Conservation (phyloP, 2,888 invertebrate genomes). For the Chorisops tibialis region DNA sequence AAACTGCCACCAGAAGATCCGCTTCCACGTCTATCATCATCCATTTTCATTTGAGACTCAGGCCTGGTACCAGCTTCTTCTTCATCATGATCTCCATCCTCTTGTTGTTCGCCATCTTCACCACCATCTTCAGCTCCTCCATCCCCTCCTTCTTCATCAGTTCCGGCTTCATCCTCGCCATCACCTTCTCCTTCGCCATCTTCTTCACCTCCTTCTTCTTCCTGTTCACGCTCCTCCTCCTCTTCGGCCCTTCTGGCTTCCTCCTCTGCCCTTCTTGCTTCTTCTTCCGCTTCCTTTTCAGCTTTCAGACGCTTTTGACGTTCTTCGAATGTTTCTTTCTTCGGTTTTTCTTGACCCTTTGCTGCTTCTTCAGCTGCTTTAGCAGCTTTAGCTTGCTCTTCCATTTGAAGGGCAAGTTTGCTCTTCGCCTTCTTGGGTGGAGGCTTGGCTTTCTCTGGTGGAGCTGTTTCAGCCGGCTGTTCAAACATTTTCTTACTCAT, state of each 20-base stretch:
- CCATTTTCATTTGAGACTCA: conserved; percentile 27
- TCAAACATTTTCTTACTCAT: conserved; percentile 51
- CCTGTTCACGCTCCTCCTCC: conserved; percentile 39
- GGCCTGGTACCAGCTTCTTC: conserved; percentile 30
- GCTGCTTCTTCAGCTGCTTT: conserved; percentile 47
- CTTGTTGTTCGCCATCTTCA: conserved; percentile 38
- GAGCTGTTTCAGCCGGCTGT: conserved; percentile 37
- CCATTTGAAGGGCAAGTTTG: conserved; percentile 48
- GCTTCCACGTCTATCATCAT: conserved; percentile 43
- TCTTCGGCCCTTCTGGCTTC: conserved; percentile 45
- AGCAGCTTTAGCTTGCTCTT: conserved; percentile 49
- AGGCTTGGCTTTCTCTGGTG: conserved; percentile 42
- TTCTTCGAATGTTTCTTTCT: conserved; percentile 47
- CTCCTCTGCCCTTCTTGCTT: conserved; percentile 34
- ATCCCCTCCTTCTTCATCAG: conserved; percentile 33
- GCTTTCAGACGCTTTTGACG: conserved; percentile 46
- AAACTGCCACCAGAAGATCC: conserved; percentile 46
- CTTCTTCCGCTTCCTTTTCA: conserved; percentile 40
- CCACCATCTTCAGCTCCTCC: conserved; percentile 35
- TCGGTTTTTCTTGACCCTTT: conserved; percentile 43
- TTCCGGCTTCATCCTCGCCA: conserved; percentile 31
- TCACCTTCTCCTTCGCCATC: conserved; percentile 32
- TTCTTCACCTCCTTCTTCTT: conserved; percentile 35
- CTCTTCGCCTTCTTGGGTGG: conserved; percentile 48
- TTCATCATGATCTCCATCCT: conserved; percentile 37